Evolutionary conservation across 2,113 vertebrate species (phyloP).

Genomic region (Alectura lathami): DNA sequence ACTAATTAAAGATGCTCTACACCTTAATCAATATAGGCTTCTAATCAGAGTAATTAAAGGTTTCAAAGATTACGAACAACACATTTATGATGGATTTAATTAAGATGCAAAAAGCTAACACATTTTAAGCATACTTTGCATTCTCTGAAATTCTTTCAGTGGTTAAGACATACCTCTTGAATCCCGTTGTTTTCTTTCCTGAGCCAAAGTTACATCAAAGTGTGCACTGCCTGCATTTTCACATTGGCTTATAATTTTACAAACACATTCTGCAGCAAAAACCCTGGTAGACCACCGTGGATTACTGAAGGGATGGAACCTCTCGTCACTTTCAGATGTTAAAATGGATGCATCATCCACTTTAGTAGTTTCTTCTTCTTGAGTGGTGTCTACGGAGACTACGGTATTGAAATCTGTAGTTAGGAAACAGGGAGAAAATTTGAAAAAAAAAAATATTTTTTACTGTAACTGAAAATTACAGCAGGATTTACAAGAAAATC

Average conservation of each 20-base stretch:
- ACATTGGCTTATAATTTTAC: slow-evolving; percentile 87
- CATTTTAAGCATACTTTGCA: neutral
- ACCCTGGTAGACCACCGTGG: slow-evolving; percentile 91
- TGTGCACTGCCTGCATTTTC: slow-evolving; percentile 81
- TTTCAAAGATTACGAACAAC: neutral
- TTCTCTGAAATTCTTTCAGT: neutral
- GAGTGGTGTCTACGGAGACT: slow-evolving; percentile 78
- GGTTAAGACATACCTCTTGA: slow-evolving; percentile 80
- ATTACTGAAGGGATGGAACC: slow-evolving; percentile 81
- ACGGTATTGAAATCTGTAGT: slow-evolving; percentile 75
- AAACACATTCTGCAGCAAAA: slow-evolving; percentile 90
- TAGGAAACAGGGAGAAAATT: neutral
- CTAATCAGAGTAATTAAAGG: neutral
- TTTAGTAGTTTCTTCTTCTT: slow-evolving; percentile 83
- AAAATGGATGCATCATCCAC: slow-evolving; percentile 84
- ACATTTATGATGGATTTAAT: neutral
- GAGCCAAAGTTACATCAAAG: slow-evolving; percentile 88
- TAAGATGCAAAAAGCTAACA: neutral
- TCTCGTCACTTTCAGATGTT: slow-evolving; percentile 74
- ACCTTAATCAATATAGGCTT: neutral
- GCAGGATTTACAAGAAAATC: neutral
- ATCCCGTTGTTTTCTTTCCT: slow-evolving; percentile 84
- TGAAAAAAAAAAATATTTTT: neutral
- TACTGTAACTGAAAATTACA: neutral
- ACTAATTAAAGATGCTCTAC: neutral